phyloP scores from a whole-genome alignment of 1,140 invertebrate species.

The Drosophila neocordata region DNA sequence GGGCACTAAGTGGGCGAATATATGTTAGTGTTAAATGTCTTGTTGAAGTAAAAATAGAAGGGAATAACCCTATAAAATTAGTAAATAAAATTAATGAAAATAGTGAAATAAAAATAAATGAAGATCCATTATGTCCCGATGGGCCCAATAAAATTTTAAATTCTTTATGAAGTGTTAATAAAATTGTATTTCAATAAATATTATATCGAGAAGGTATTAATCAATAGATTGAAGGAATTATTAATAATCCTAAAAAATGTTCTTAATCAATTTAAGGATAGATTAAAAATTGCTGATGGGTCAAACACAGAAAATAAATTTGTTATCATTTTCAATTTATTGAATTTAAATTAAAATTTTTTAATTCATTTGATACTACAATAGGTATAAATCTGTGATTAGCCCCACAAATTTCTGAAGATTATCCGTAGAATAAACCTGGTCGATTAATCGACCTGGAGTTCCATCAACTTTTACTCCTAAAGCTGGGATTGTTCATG shows the following conservation, averaged over 20 bases:
- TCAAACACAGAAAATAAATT: slow-evolving; percentile 85
- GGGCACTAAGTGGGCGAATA: slow-evolving; percentile 86
- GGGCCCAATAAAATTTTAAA: slow-evolving; percentile 83
- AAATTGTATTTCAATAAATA: slow-evolving; percentile 83
- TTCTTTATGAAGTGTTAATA: slow-evolving; percentile 83
- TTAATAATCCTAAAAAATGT: slow-evolving; percentile 83
- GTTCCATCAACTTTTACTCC: slow-evolving; percentile 87
- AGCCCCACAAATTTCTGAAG: slow-evolving; percentile 89
- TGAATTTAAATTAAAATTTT: slow-evolving; percentile 77
- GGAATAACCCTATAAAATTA: slow-evolving; percentile 87
- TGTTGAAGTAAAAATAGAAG: slow-evolving; percentile 87
- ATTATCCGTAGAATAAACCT: slow-evolving; percentile 88
- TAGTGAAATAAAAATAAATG: slow-evolving; percentile 84
- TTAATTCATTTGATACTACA: slow-evolving; percentile 83
- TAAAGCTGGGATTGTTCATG: slow-evolving; percentile 86
- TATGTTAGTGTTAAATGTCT: slow-evolving; percentile 85
- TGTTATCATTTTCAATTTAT: slow-evolving; percentile 84
- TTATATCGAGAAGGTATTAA: slow-evolving; percentile 83
- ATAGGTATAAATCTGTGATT: slow-evolving; percentile 77
- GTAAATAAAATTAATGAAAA: slow-evolving; percentile 85
- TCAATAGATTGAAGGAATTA: slow-evolving; percentile 83
- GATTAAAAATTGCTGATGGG: slow-evolving; percentile 82
- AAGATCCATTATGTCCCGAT: slow-evolving; percentile 81
- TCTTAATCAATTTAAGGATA: slow-evolving; percentile 85
- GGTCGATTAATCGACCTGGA: slow-evolving; percentile 86